Conservation (phyloP, 1,140 invertebrate species). For the Hermatobates lingyangjiaoensis region DNA sequence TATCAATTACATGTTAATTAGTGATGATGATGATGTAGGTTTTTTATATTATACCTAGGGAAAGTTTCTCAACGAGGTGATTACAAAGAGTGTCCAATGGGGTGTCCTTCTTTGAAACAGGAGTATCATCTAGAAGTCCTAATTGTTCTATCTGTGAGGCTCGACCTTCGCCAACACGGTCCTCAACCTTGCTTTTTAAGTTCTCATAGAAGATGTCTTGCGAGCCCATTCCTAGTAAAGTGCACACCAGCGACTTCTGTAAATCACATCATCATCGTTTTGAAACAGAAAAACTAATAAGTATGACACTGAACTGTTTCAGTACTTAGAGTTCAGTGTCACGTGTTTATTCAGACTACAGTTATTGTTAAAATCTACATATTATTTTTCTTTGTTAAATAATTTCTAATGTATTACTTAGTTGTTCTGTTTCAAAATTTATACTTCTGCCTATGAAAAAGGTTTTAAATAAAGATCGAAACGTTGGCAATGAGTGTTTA, state of each 20-base stretch:
- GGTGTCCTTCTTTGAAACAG: conserved; percentile 61
- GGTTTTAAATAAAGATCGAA: no score
- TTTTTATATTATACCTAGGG: conserved; percentile 46
- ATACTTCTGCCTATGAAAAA: no score
- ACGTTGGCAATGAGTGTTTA: no score
- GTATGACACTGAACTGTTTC: background rate
- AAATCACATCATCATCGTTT: conserved; percentile 14
- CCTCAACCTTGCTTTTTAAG: conserved; percentile 56
- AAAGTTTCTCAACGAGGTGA: conserved; percentile 71
- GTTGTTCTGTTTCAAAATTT: no score
- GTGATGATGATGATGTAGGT: no score
- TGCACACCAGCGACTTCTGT: conserved; percentile 68
- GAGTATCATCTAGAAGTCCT: conserved; percentile 61
- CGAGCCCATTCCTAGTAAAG: conserved; percentile 63
- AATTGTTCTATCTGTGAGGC: conserved; percentile 59
- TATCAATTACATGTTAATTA: no score
- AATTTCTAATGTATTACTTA: no score
- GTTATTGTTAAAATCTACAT: no score
- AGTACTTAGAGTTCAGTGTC: no score
- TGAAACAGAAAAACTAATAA: no score
- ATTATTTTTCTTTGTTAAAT: no score
- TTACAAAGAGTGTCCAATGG: conserved; percentile 84
- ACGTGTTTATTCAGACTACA: no score
- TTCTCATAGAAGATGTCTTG: conserved; percentile 85
- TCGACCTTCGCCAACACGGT: conserved; percentile 51